These are phyloP conservation scores for Craseonycteris thonglongyai DNA, from an alignment of 2,113 vertebrate genomes.

Conservation along the genomic window DNA sequence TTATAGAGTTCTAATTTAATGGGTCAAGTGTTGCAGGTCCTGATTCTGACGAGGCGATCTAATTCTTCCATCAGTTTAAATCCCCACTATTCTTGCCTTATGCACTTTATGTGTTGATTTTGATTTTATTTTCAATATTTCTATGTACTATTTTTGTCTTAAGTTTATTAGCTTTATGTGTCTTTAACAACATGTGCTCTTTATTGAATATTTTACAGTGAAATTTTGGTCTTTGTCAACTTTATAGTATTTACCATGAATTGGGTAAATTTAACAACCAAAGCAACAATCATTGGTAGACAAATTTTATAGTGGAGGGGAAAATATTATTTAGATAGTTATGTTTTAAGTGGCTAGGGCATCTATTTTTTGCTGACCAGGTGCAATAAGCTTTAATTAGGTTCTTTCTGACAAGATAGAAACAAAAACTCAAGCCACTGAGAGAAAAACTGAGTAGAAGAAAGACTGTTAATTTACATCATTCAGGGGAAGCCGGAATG, in stretches of 20 bases:
- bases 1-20: not conserved
- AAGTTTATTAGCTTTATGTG: not conserved
- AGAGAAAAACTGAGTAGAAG: not conserved
- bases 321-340: constrained; percentile 5
- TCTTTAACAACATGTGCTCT: not conserved
- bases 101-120: not conserved
- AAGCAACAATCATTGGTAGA: not conserved
- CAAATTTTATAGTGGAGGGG: constrained; percentile 3
- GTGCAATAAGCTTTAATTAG: constrained; percentile 14
- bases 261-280: not conserved
- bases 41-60: not conserved
- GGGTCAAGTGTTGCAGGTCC: not conserved
- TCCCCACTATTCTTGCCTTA: not conserved
- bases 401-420: constrained; percentile 20
- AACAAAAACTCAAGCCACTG: not conserved
- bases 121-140: not conserved
- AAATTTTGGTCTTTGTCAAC: not conserved
- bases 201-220: not conserved
- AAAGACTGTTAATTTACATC: not conserved
- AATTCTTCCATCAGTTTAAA: not conserved
- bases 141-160: not conserved
- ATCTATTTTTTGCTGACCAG: not conserved
- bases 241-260: not conserved
- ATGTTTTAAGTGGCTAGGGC: not conserved
- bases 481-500: too few species aligned